A percentile compares a stretch with the other conserved stretches of the same genome.
These are phyloP conservation scores for Cranoglanis bouderius DNA, from an alignment of 2,113 vertebrate species.

Conservation along the genomic window DNA sequence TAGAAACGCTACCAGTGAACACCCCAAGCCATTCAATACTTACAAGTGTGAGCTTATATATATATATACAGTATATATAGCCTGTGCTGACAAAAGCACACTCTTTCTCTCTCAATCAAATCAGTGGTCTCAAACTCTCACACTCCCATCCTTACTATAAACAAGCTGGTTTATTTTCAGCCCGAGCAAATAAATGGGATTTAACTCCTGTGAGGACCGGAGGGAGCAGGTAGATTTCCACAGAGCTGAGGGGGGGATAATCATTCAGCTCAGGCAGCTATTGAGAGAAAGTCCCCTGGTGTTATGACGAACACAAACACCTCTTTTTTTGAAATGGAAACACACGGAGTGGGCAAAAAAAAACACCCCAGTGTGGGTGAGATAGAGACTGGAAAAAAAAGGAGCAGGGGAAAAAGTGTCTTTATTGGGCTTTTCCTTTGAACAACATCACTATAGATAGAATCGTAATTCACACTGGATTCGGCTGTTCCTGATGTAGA, in stretches of 20 bases:
- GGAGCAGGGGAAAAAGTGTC: constrained; percentile 65
- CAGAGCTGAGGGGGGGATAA: constrained; percentile 4
- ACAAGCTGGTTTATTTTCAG: constrained; percentile 37
- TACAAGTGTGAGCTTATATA: not conserved
- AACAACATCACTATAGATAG: constrained; percentile 71
- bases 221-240: constrained; percentile 40
- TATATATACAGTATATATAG: not conserved
- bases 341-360: constrained; percentile 62
- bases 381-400: constrained; percentile 67
- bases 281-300: constrained; percentile 71
- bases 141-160: not conserved
- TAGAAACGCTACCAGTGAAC: not conserved
- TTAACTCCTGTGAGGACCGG: constrained; percentile 21
- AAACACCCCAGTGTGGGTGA: constrained; percentile 65
- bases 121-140: not conserved
- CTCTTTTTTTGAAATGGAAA: constrained; percentile 74
- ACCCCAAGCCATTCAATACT: not conserved
- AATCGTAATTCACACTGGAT: constrained; percentile 47
- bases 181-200: constrained; percentile 33
- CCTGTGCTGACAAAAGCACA: not conserved
- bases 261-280: constrained; percentile 66
- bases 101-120: not conserved
- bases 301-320: constrained; percentile 70
- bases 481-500: constrained; percentile 63
- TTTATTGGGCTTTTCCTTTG: constrained; percentile 75